Percentiles rank a stretch among this genome's conserved stretches.
Conservation (phyloP, 2,888 invertebrate species). For the Dexiosoma caninum region DNA sequence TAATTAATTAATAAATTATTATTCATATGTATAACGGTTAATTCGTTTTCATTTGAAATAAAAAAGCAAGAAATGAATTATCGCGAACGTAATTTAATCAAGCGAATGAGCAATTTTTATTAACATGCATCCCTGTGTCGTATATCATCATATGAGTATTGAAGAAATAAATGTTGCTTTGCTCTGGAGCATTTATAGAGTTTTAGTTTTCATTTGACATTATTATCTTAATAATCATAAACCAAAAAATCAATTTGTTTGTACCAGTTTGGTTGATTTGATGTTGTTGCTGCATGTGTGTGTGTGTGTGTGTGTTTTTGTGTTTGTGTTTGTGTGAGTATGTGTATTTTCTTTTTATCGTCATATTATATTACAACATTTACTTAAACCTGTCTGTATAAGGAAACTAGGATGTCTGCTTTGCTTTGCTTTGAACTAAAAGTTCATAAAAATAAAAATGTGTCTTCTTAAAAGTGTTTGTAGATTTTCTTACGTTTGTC, state of each 20-base stretch:
- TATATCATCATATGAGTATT: too few species aligned
- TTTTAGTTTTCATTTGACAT: slow-evolving; percentile 47
- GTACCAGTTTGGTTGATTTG: slow-evolving; percentile 42
- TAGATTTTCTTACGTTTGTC: slow-evolving; percentile 38
- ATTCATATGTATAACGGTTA: slow-evolving; percentile 19
- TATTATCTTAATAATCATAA: slow-evolving; percentile 60
- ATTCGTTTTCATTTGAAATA: neutral
- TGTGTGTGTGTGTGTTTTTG: neutral
- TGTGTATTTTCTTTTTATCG: neutral
- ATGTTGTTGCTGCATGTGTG: neutral
- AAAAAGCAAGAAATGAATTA: neutral
- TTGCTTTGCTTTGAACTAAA: slow-evolving; percentile 21
- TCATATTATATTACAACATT: slow-evolving; percentile 40
- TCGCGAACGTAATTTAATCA: slow-evolving; percentile 43
- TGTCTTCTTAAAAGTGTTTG: slow-evolving; percentile 21
- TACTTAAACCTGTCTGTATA: slow-evolving; percentile 56
- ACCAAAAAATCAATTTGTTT: slow-evolving; percentile 55
- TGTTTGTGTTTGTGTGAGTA: neutral
- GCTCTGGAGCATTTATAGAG: neutral
- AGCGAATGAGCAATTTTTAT: slow-evolving; percentile 50
- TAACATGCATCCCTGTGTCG: slow-evolving; percentile 25
- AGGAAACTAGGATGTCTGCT: slow-evolving; percentile 59
- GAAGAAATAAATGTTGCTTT: neutral
- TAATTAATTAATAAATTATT: neutral
- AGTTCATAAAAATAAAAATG: neutral